Conservation (phyloP, 2,113 vertebrate species). For the Vidua chalybeata region DNA sequence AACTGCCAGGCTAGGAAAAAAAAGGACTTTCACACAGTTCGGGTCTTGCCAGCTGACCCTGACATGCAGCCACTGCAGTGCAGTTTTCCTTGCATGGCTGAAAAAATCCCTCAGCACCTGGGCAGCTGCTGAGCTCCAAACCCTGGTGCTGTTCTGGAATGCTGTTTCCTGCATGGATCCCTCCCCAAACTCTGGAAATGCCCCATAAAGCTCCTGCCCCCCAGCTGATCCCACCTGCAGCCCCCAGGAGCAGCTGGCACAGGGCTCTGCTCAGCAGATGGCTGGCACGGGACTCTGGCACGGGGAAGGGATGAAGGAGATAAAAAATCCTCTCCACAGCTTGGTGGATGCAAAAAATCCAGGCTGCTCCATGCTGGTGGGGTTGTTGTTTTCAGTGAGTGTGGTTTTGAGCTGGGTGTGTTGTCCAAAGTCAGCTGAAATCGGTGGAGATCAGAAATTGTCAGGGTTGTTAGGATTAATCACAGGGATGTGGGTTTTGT, state of each 20-base stretch:
- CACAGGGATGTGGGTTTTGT: neutral
- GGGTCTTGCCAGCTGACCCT: no score
- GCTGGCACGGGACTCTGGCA: neutral
- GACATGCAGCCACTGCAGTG: no score
- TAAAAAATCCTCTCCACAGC: neutral
- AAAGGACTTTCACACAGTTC: no score
- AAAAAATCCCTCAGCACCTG: neutral
- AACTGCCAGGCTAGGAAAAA: no score
- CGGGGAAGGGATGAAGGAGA: neutral
- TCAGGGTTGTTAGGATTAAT: neutral
- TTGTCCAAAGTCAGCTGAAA: neutral
- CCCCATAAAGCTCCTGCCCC: neutral
- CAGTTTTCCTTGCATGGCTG: neutral
- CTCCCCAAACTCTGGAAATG: neutral
- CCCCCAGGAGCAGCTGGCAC: neutral
- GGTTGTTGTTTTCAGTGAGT: neutral
- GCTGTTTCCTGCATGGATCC: neutral
- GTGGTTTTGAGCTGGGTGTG: neutral
- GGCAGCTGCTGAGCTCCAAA: no score
- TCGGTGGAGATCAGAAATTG: neutral
- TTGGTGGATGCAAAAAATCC: neutral
- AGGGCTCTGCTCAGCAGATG: no score
- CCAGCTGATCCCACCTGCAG: neutral
- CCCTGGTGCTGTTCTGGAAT: neutral
- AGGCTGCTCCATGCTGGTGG: neutral